Base-by-base conservation (phyloP, 2,797 vertebrate species). In the Chaetophractus vellerosus region DNA sequence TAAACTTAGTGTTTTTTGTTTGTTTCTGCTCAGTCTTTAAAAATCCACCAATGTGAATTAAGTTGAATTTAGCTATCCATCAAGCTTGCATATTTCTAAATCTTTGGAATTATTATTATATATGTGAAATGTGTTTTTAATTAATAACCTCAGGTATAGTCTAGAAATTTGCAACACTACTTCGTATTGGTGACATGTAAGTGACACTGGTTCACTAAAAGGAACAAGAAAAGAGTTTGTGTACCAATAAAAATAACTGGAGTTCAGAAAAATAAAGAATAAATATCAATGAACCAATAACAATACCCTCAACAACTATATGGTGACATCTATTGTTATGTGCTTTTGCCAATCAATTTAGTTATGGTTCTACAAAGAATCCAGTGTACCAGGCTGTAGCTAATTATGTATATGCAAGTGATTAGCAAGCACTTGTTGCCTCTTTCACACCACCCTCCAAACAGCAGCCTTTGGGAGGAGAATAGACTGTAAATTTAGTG, bases 401-500 rank as follows among this genome's bases (percentile, higher is more conserved):
- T 98, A 98, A 99, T 99, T 99, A 98, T 98, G 98, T 98, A 98
- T 98, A 98, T 98, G 98, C 98, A 97, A 98, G 98, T 98, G 98
- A 99, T 99, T 98, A 98, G 98, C 98, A 97, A 98, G 98, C 98
- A 98, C 98, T 98, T 99, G 98, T 98, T 99, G 98, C 98, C 98
- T 98, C 89, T 97, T 98, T 98, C 98, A 98, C 98, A 98, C 98
- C 98, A 98, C 98, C 98, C 98, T 98, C 98, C 97, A 97, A 98
- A 98, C 98, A 98, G 98, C 98, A 98, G 98, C 98, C 98, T 98
- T 97, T 98, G 98, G 98, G 98, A 98, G 97, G 98, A 98, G 98
- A 98, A 98, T 98, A 98, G 98, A 98, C 98, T 98, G 98, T 98
- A 99, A 98, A 98, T 98, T 98, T 98, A 98, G 98, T 98, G 98